Conservation (phyloP, 92 coral and sea anemone genomes). For the Montipora capitata region DNA sequence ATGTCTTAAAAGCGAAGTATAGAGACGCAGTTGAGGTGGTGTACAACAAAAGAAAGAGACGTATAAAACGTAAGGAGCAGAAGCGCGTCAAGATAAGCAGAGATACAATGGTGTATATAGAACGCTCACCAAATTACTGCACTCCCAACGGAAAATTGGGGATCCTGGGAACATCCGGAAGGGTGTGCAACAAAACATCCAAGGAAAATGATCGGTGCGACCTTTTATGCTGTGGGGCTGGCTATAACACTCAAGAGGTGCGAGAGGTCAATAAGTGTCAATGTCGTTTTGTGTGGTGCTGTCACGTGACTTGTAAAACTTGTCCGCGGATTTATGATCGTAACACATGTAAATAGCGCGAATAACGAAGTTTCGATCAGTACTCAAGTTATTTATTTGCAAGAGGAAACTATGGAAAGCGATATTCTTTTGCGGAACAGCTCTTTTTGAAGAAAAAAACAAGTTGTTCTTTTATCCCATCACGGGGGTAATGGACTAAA, state of each 20-base stretch:
- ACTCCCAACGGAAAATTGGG: conserved; percentile 75
- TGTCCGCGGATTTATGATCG: conserved; percentile 84
- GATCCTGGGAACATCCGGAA: conserved; percentile 90
- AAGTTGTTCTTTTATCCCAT: too few species aligned
- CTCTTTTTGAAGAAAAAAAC: background rate
- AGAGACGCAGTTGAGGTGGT: conserved; percentile 75
- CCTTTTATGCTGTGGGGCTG: conserved; percentile 91
- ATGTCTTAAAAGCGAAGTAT: conserved; percentile 75
- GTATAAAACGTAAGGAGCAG: conserved; percentile 78
- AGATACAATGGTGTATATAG: conserved; percentile 79
- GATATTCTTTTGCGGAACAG: background rate
- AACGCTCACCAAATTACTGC: conserved; percentile 91
- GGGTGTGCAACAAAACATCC: conserved; percentile 89
- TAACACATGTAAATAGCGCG: conserved; percentile 82
- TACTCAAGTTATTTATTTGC: conserved; percentile 29
- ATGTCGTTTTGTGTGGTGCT: conserved; percentile 94
- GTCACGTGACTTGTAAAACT: conserved; percentile 85
- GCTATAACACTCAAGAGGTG: conserved; percentile 89
- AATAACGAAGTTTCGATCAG: background rate
- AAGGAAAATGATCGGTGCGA: conserved; percentile 84
- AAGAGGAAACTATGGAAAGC: background rate
- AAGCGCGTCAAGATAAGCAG: conserved; percentile 67
- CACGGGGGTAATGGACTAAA: too few species aligned
- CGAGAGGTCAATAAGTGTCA: conserved; percentile 84
- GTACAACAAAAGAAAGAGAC: conserved; percentile 77